A percentile compares a stretch with the other conserved stretches of the same genome.
phyloP scores from a whole-genome alignment of 2,797 vertebrate genomes.

The Lophotriccus pileatus region DNA sequence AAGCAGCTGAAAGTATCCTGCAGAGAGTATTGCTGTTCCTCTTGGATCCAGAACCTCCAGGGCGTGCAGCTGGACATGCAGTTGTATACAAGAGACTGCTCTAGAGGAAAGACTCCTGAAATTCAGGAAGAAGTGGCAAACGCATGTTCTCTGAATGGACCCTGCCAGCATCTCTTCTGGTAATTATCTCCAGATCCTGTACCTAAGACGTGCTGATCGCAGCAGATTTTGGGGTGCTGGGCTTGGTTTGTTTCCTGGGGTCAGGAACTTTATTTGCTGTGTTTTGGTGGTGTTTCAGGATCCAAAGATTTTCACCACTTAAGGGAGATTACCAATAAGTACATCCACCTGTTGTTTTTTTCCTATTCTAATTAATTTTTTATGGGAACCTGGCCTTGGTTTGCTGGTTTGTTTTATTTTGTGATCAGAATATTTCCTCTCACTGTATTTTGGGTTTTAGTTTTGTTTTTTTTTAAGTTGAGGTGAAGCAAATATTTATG shows the following conservation, averaged over 20 bases:
- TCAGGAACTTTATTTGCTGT: neutral
- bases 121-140: neutral
- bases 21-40: neutral
- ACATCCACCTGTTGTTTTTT: neutral
- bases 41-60: neutral
- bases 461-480: neutral
- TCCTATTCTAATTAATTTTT: neutral
- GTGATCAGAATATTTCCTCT: constrained; percentile 6
- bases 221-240: neutral
- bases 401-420: constrained; percentile 17
- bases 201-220: neutral
- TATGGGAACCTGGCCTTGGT: neutral
- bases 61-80: neutral
- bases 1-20: neutral
- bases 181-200: neutral
- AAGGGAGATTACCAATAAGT: neutral
- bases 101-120: neutral
- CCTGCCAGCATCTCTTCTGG: neutral
- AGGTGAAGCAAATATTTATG: neutral
- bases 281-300: neutral
- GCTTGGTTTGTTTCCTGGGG: neutral
- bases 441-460: neutral
- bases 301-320: neutral
- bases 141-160: neutral
- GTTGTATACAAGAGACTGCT: neutral